Conservation (phyloP, 2,797 vertebrate species). For the Manis crassicaudata region DNA sequence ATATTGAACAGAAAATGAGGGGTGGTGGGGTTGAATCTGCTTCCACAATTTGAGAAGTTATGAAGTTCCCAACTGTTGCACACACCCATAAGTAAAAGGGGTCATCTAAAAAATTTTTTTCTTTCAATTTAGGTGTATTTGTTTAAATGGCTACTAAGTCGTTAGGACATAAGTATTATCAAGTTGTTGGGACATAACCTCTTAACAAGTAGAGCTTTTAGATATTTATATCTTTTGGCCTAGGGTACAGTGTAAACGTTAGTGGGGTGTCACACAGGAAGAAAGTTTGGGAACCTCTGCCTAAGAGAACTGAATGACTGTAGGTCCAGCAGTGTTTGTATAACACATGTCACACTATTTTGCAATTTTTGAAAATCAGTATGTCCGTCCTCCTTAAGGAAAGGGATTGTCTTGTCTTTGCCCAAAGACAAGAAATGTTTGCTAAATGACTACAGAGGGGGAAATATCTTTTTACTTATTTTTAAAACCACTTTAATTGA, state of each 20-base stretch:
- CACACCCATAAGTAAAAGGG: not conserved
- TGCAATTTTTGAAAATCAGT: not conserved
- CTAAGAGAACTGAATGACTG: not conserved
- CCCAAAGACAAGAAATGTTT: not conserved
- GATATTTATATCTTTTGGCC: not conserved
- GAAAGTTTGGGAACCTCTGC: not conserved
- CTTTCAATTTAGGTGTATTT: not conserved
- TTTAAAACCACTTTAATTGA: not conserved
- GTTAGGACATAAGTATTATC: not conserved
- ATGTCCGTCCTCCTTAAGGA: not conserved
- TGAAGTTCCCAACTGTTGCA: not conserved
- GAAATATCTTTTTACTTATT: not conserved
- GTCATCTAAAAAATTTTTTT: not conserved
- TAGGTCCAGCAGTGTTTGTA: not conserved
- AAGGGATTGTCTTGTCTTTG: slow-evolving; percentile 22
- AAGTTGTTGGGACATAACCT: not conserved
- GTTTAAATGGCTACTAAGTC: not conserved
- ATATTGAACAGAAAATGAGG: not conserved
- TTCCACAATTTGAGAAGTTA: not conserved
- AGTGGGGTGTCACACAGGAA: not conserved
- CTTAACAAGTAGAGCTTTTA: not conserved
- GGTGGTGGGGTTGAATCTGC: not conserved
- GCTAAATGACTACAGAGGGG: not conserved
- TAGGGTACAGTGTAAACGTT: not conserved
- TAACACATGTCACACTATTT: not conserved